Evolutionary conservation across 1,140 invertebrate species (phyloP).

Genomic region (Linepithema humile): DNA sequence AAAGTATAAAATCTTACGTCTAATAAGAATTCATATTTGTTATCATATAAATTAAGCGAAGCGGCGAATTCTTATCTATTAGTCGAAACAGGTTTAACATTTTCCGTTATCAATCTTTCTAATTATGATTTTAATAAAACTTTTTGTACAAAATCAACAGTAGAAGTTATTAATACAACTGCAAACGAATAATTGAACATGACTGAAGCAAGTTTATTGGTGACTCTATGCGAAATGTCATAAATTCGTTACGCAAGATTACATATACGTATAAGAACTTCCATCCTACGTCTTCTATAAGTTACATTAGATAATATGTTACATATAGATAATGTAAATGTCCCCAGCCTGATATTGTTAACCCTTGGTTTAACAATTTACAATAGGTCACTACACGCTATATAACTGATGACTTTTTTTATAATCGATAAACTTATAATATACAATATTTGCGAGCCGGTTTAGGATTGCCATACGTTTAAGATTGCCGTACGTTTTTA

Average conservation of each 20-base stretch:
- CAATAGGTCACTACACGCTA: conserved; percentile 37
- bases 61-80: neutral
- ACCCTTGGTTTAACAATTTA: conserved; percentile 14
- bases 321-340: conserved; percentile 33
- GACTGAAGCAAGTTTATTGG: conserved; percentile 14
- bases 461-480: neutral
- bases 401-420: conserved; percentile 36
- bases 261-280: conserved; percentile 26
- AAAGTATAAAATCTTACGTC: neutral
- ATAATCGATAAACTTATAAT: conserved; percentile 39
- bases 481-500: conserved; percentile 21
- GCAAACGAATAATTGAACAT: neutral
- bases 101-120: neutral
- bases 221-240: conserved; percentile 34
- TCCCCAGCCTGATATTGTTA: conserved; percentile 28
- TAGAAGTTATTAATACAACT: neutral
- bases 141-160: neutral
- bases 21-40: neutral
- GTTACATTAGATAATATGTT: conserved; percentile 38
- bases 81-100: neutral
- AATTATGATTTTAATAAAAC: neutral
- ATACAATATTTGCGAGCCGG: neutral
- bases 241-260: conserved; percentile 41
- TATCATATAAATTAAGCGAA: neutral
- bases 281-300: conserved; percentile 33